Evolutionary conservation across 2,797 vertebrate genomes (phyloP), one percentile per base, ranked within the genome.

Genomic region (Hylomyscus alleni): DNA sequence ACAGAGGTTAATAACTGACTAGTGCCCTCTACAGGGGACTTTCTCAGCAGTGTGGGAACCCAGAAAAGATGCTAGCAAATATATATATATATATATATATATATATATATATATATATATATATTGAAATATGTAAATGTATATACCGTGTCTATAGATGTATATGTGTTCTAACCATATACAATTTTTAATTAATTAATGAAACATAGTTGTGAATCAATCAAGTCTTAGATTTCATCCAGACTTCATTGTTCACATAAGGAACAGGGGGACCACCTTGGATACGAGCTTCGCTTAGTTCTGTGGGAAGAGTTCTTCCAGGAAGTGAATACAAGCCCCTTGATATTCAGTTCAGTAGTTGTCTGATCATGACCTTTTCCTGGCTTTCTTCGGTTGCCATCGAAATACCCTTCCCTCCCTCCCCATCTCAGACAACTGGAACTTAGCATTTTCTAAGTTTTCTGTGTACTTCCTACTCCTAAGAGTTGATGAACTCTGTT

Each of bases 1-100:
- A 60, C 56, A 81, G 81, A 95, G 31, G 97, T 97, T 96, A 83
- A 84, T 97, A 95, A 97, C 81, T 54, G 78, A 91, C 97, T 91
- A 96, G 89, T 96, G 97, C 97, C 97, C 97, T 98, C 97, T 97
- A 87, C 96, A 97, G 97, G 97, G 72, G 82, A 87, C 22, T 97
- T 91, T 65, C 65, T 91, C 83, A 0, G 6, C 15, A n/a, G 0
- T 73, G 9, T 93, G 58, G 89, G 60, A 96, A 73, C 72, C 62
- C 22, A 7, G 54, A 65, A 92, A 86, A 60, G 5, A 83, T 58
- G 17, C 84, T 50, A 65, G 44, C 31, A 95, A 78, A 31, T 56
- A 31, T 40, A 13, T 10, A 1, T 52, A 6, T n/a, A 52, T 52
- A 29, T 60, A 52, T 52, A 50, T 50, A 50, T 50, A 13, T 10